These are phyloP conservation scores for Callorhinus ursinus DNA, from an alignment of 2,113 vertebrate genomes.

Conservation along the genomic window DNA sequence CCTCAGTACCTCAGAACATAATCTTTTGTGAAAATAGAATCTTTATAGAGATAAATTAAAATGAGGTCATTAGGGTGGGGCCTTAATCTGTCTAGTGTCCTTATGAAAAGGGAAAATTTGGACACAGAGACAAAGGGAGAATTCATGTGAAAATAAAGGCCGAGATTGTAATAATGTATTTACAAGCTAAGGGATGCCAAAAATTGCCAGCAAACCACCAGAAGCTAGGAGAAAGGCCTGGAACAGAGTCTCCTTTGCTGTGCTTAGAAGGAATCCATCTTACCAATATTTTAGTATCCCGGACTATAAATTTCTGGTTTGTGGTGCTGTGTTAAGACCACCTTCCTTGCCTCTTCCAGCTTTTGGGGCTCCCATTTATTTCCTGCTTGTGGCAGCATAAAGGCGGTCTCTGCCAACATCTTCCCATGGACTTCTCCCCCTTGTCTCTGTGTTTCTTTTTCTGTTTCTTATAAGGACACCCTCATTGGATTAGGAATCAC, in stretches of 20 bases:
- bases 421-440: not conserved
- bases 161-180: not conserved
- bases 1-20: not conserved
- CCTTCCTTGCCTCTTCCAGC: not conserved
- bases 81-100: not conserved
- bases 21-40: not conserved
- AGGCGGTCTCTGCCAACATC: rapidly evolving
- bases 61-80: not conserved
- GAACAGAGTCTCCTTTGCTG: not conserved
- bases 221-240: not conserved
- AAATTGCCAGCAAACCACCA: not conserved
- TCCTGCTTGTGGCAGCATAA: not conserved
- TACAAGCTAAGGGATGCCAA: not conserved
- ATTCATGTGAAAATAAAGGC: not conserved
- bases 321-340: not conserved
- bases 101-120: not conserved
- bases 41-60: not conserved
- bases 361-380: rapidly evolving
- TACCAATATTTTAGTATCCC: not conserved
- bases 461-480: not conserved
- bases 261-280: not conserved
- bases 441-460: not conserved
- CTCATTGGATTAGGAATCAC: not conserved
- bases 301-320: not conserved
- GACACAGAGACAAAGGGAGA: not conserved